Conservation (phyloP, 2,888 invertebrate genomes). For the Yponomeuta plumbellus region DNA sequence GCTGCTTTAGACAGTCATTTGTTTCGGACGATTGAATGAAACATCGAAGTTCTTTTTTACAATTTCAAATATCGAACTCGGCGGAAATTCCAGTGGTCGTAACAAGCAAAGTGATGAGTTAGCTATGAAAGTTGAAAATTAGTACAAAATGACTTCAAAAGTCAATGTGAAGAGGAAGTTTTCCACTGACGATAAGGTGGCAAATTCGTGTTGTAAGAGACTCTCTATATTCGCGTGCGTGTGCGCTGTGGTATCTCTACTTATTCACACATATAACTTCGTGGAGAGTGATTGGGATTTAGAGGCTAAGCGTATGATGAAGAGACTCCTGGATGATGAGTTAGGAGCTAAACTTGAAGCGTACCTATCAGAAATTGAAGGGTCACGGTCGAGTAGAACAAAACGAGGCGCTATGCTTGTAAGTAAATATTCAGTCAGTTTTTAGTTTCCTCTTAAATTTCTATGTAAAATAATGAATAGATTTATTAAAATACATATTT, state of each 20-base stretch:
- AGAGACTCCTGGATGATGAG: slow-evolving; percentile 40
- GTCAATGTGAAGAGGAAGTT: slow-evolving; percentile 24
- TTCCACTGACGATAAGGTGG: slow-evolving; percentile 28
- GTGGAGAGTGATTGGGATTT: slow-evolving; percentile 36
- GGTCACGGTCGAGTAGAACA: slow-evolving; percentile 36
- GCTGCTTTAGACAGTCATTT: neutral
- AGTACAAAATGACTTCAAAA: slow-evolving; percentile 21
- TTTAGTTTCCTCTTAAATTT: too few relatives aligned
- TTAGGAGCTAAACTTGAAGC: slow-evolving; percentile 50
- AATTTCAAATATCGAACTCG: neutral
- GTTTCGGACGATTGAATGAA: neutral
- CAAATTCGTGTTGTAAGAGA: slow-evolving; percentile 43
- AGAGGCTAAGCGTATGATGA: slow-evolving; percentile 28
- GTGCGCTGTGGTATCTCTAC: slow-evolving; percentile 55
- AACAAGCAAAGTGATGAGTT: neutral
- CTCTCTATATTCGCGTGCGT: slow-evolving; percentile 54
- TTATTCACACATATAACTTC: slow-evolving; percentile 54
- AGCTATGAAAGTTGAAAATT: slow-evolving; percentile 14
- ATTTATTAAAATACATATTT: too few relatives aligned
- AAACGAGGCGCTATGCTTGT: slow-evolving; percentile 68
- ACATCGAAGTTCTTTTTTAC: neutral
- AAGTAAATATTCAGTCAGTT: slow-evolving; percentile 22
- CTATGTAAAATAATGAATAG: too few relatives aligned
- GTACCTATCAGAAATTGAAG: slow-evolving; percentile 41
- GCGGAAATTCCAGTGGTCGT: neutral